Conservation (phyloP, 1,140 invertebrate genomes). For the Conus ventricosus region DNA sequence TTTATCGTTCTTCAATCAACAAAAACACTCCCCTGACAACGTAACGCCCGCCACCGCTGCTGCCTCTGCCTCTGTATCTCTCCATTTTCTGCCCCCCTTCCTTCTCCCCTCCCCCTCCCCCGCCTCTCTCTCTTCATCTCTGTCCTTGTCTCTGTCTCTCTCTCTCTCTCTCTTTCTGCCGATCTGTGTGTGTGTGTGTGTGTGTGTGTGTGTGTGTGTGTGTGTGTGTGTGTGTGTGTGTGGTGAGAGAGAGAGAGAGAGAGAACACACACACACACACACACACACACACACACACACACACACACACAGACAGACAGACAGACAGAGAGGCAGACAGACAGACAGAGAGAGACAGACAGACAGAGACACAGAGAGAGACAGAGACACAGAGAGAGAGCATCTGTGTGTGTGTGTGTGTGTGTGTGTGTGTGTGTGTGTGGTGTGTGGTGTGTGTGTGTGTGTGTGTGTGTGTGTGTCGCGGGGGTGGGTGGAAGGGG, state of each 20-base stretch:
- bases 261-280: too few relatives aligned
- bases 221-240: not conserved
- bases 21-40: slow-evolving; percentile 11
- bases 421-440: not conserved
- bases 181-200: not conserved
- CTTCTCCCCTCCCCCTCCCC: not conserved
- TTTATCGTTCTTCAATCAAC: slow-evolving; percentile 26
- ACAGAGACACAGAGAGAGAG: too few relatives aligned
- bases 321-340: too few relatives aligned
- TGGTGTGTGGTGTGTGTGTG: not conserved
- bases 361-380: too few relatives aligned
- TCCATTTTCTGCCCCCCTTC: not conserved
- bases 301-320: too few relatives aligned
- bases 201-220: not conserved
- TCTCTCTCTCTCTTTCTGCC: not conserved
- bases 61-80: not conserved
- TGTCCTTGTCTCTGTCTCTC: not conserved
- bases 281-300: too few relatives aligned
- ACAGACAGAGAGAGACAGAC: too few relatives aligned
- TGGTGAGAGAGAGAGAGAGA: too few relatives aligned
- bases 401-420: too few relatives aligned
- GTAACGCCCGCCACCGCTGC: not conserved
- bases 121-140: slow-evolving; percentile 14
- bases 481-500: too few relatives aligned
- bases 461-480: not conserved